phyloP scores from a whole-genome alignment of 1,140 invertebrate genomes.

The Calliopsis andreniformis region DNA sequence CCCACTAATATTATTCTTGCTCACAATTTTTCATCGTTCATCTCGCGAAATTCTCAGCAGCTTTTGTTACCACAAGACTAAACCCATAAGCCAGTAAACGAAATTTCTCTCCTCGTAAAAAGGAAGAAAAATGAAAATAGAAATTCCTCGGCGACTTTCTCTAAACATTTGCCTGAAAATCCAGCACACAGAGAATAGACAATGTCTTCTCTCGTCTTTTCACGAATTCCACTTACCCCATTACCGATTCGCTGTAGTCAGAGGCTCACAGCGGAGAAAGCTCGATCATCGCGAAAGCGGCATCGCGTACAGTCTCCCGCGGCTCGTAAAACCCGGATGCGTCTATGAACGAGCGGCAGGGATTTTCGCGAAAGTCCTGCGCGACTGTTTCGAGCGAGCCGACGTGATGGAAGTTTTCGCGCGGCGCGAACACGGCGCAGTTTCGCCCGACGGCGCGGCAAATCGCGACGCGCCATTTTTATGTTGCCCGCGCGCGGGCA shows the following conservation, averaged over 20 bases:
- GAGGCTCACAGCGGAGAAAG: neutral
- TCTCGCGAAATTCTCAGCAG: too few species aligned
- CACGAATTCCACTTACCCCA: neutral
- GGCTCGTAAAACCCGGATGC: conserved; percentile 1
- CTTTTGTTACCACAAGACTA: too few species aligned
- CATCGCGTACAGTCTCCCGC: neutral
- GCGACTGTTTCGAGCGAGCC: too few species aligned
- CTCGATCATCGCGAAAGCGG: neutral
- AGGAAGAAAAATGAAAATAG: too few species aligned
- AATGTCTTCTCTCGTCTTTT: too few species aligned
- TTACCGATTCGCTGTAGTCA: neutral
- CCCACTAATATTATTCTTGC: too few species aligned
- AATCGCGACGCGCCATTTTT: conserved; percentile 41
- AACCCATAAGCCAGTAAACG: too few species aligned
- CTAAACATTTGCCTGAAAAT: too few species aligned
- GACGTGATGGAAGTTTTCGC: neutral
- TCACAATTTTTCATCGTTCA: too few species aligned
- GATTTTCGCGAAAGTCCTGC: conserved; percentile 3
- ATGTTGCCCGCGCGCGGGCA: conserved; percentile 1
- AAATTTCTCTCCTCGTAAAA: too few species aligned
- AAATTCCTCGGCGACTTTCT: too few species aligned
- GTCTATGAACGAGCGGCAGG: neutral
- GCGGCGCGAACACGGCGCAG: neutral
- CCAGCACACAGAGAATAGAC: too few species aligned
- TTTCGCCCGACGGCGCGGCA: conserved; percentile 19